phyloP scores from a whole-genome alignment of 2,113 vertebrate species.

The Thamnophis sirtalis region DNA sequence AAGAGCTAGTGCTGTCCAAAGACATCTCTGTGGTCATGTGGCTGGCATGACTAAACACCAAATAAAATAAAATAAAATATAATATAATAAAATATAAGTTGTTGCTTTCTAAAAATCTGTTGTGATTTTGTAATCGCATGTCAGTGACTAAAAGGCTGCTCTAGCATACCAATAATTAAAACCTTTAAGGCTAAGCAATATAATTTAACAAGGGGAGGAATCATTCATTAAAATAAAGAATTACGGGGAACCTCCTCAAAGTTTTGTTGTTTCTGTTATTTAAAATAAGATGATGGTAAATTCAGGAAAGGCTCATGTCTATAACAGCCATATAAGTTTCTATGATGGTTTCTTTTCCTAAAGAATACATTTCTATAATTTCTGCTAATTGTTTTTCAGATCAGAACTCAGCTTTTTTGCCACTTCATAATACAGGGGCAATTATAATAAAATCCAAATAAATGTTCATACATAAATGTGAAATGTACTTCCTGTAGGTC shows the following conservation, averaged over 20 bases:
- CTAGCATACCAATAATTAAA: constrained; percentile 58
- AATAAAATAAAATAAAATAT: too few species aligned
- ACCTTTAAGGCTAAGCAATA: constrained; percentile 50
- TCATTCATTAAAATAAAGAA: constrained; percentile 50
- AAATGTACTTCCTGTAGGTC: neutral
- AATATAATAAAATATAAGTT: constrained; percentile 38
- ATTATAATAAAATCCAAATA: neutral
- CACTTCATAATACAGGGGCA: neutral
- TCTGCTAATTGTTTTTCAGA: neutral
- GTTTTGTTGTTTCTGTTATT: neutral
- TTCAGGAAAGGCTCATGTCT: neutral
- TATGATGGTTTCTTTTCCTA: neutral
- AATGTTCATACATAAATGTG: neutral
- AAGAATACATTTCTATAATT: neutral
- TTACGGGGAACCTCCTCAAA: neutral
- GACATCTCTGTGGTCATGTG: too few species aligned
- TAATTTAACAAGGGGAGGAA: constrained; percentile 13
- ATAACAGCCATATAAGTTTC: too few species aligned
- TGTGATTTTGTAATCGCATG: constrained; percentile 55
- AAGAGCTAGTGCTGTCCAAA: too few species aligned
- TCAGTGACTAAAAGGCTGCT: constrained; percentile 47
- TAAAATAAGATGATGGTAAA: neutral
- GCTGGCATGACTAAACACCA: too few species aligned
- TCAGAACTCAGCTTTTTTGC: neutral
- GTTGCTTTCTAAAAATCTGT: constrained; percentile 51